A percentile compares a stretch with the other conserved stretches of the same genome.
Conservation (phyloP, 1,140 invertebrate species). For the Monomorium pharaonis region DNA sequence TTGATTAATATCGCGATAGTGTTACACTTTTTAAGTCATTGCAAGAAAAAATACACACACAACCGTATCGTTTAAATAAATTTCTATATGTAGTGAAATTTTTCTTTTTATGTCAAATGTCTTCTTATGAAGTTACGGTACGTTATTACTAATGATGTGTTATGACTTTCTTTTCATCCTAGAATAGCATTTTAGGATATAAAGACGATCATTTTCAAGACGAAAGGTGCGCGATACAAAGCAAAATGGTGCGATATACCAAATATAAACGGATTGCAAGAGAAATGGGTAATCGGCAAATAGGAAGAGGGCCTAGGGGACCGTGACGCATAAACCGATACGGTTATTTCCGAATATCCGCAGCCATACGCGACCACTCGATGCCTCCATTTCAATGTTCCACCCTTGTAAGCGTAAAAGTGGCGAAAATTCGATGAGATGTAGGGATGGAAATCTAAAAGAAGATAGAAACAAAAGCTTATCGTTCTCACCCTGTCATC, state of each 20-base stretch:
- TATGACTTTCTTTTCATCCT: neutral
- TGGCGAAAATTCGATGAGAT: constrained; percentile 78
- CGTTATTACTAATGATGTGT: neutral
- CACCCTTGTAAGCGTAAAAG: constrained; percentile 81
- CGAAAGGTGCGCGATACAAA: constrained; percentile 24
- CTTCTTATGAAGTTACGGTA: neutral
- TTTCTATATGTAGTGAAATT: neutral
- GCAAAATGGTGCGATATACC: constrained; percentile 41
- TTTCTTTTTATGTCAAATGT: neutral
- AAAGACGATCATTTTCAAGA: neutral
- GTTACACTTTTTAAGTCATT: neutral
- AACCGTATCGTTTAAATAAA: neutral
- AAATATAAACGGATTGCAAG: constrained; percentile 62
- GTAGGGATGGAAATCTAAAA: constrained; percentile 52
- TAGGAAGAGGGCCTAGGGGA: constrained; percentile 65
- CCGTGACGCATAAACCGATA: constrained; percentile 78
- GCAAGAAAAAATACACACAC: neutral
- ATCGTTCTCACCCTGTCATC: constrained; percentile 33
- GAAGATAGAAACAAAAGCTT: constrained; percentile 25
- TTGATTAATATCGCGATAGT: neutral
- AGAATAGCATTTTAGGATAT: neutral
- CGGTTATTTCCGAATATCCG: constrained; percentile 81
- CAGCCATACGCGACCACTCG: constrained; percentile 75
- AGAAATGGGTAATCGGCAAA: constrained; percentile 59
- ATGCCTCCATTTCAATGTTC: constrained; percentile 83